A percentile compares a stretch with the other conserved stretches of the same genome.
These are phyloP conservation scores for Corythornis madagascariensis DNA, from an alignment of 2,113 vertebrate species.

Conservation along the genomic window DNA sequence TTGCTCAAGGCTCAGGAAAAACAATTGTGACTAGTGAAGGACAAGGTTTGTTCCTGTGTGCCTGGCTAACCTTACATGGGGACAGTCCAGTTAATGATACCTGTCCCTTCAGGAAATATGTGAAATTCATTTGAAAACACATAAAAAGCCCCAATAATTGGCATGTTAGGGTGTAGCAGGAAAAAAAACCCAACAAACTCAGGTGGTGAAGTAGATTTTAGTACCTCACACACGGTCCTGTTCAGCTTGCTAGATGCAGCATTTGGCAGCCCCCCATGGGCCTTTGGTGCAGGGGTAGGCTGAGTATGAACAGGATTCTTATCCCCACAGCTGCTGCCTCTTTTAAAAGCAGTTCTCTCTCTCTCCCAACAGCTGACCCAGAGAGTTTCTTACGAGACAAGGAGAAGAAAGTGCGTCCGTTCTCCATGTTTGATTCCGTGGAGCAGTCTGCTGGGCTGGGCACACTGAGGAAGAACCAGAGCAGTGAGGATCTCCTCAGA, in stretches of 20 bases:
- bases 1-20: conserved; percentile 73
- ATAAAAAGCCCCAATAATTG: neutral
- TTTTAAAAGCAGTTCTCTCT: neutral
- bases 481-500: conserved; percentile 91
- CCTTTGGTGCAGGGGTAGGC: neutral
- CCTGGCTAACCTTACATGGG: neutral
- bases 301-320: neutral
- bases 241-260: neutral
- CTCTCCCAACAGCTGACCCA: conserved; percentile 62
- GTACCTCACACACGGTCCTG: neutral
- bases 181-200: neutral
- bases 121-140: neutral
- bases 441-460: conserved; percentile 77
- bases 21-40: conserved; percentile 69
- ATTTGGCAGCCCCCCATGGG: neutral
- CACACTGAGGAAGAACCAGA: conserved; percentile 91
- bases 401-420: conserved; percentile 89
- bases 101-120: neutral
- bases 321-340: neutral
- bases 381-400: conserved; percentile 80
- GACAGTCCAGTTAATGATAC: neutral
- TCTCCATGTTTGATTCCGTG: conserved; percentile 92
- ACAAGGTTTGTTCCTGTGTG: conserved; percentile 73
- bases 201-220: neutral
- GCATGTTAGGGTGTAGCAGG: neutral